These are phyloP conservation scores for Prostheceraeus crozeri DNA, from an alignment of 2,888 invertebrate genomes.

Conservation along the genomic window DNA sequence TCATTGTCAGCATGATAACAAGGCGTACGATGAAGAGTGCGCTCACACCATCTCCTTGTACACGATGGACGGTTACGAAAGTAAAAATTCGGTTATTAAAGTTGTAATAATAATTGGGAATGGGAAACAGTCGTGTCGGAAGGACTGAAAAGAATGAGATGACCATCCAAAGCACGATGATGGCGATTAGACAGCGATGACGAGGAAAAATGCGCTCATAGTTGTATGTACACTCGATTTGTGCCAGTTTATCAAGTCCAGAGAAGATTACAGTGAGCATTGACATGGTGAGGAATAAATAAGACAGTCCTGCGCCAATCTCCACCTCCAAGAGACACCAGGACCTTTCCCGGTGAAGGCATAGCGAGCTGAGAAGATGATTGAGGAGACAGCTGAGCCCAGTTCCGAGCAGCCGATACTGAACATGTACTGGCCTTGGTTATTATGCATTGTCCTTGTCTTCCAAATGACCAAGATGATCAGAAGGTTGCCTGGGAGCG, in stretches of 20 bases:
- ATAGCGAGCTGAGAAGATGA: slow-evolving; percentile 26
- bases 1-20: background rate
- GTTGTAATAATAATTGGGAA: slow-evolving; percentile 32
- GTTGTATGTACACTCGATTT: slow-evolving; percentile 30
- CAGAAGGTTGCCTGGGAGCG: slow-evolving; percentile 1
- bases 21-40: slow-evolving; percentile 28
- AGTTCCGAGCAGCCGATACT: slow-evolving; percentile 32
- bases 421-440: slow-evolving; percentile 35
- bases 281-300: slow-evolving; percentile 18
- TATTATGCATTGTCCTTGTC: slow-evolving; percentile 26
- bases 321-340: slow-evolving; percentile 31
- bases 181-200: background rate
- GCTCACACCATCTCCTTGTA: background rate
- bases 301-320: slow-evolving; percentile 32
- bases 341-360: slow-evolving; percentile 28
- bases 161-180: slow-evolving; percentile 22
- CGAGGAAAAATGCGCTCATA: slow-evolving; percentile 28
- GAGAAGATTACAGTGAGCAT: slow-evolving; percentile 33
- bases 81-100: slow-evolving; percentile 33
- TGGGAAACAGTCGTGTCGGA: slow-evolving; percentile 29
- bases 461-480: slow-evolving; percentile 19
- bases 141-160: slow-evolving; percentile 11
- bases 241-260: slow-evolving; percentile 32
- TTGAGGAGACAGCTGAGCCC: slow-evolving; percentile 29
- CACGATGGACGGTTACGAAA: slow-evolving; percentile 18